A percentile compares a stretch with the other conserved stretches of the same genome.
Conservation (phyloP, 2,888 invertebrate species). For the Syritta pipiens region DNA sequence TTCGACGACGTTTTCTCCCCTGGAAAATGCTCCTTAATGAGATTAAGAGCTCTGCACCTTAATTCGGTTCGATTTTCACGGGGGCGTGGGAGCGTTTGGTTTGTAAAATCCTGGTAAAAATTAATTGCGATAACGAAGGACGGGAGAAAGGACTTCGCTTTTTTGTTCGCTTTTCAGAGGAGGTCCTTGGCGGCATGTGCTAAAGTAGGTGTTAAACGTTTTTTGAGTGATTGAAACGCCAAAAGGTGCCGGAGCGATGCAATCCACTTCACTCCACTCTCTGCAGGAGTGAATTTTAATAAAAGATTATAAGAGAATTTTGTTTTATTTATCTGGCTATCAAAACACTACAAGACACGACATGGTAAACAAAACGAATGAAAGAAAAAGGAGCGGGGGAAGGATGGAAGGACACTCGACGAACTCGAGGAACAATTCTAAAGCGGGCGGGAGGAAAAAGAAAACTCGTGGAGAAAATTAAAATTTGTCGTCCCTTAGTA, state of each 20-base stretch:
- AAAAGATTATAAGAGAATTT: slow-evolving; percentile 18
- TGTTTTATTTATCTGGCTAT: slow-evolving; percentile 41
- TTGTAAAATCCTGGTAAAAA: slow-evolving; percentile 41
- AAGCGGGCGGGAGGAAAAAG: neutral
- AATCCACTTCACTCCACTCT: too few relatives aligned
- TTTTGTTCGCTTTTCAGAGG: neutral
- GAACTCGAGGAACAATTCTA: too few relatives aligned
- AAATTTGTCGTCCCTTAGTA: slow-evolving; percentile 49
- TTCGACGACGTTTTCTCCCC: slow-evolving; percentile 48
- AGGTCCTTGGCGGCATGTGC: slow-evolving; percentile 5
- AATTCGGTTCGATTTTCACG: slow-evolving; percentile 49
- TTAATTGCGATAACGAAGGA: slow-evolving; percentile 49
- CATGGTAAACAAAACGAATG: neutral
- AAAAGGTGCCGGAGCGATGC: slow-evolving; percentile 24
- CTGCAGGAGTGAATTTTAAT: too few relatives aligned
- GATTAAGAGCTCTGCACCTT: slow-evolving; percentile 58
- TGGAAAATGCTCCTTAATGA: slow-evolving; percentile 58
- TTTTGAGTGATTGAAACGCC: slow-evolving; percentile 49
- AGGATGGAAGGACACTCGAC: too few relatives aligned
- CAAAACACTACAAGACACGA: neutral
- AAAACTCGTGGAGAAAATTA: slow-evolving; percentile 48
- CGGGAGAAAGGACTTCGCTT: neutral
- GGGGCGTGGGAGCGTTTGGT: slow-evolving; percentile 3
- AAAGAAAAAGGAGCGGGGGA: neutral
- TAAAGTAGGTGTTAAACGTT: slow-evolving; percentile 48